phyloP scores from a whole-genome alignment of 1,140 invertebrate genomes.

The Ostrea denselamellosa region DNA sequence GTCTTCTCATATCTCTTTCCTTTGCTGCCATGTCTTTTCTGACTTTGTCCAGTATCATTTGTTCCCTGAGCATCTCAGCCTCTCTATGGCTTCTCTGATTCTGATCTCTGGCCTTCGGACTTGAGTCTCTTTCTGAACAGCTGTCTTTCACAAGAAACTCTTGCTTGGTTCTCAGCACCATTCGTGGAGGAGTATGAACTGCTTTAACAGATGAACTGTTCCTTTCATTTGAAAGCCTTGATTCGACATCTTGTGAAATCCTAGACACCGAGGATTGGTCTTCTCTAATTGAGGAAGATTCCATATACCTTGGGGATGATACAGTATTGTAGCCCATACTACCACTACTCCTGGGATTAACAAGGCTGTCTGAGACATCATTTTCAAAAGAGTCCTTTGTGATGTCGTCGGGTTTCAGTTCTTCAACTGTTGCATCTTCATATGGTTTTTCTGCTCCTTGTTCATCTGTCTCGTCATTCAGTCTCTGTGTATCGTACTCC shows the following conservation, averaged over 20 bases:
- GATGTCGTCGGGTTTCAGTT: neutral
- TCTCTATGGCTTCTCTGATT: slow-evolving; percentile 9
- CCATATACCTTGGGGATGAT: slow-evolving; percentile 34
- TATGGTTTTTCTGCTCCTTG: neutral
- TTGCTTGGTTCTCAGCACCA: slow-evolving; percentile 39
- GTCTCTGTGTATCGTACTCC: slow-evolving; percentile 20
- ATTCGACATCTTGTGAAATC: neutral
- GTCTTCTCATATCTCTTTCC: slow-evolving; percentile 41
- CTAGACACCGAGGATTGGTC: neutral
- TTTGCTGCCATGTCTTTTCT: slow-evolving; percentile 42
- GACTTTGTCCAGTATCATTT: slow-evolving; percentile 42
- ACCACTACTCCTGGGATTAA: neutral
- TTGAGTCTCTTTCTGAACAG: neutral
- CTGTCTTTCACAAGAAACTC: neutral
- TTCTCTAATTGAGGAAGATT: neutral
- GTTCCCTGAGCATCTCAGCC: slow-evolving; percentile 28
- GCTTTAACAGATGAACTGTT: slow-evolving; percentile 16
- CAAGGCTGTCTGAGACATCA: slow-evolving; percentile 26
- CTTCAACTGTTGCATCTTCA: neutral
- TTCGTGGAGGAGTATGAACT: slow-evolving; percentile 34
- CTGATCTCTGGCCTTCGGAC: neutral
- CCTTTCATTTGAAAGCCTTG: neutral
- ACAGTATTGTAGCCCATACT: slow-evolving; percentile 10
- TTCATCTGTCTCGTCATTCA: neutral
- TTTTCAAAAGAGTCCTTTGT: slow-evolving; percentile 25